A percentile compares a stretch with the other conserved stretches of the same genome.
Evolutionary conservation across 2,888 invertebrate genomes (phyloP).

Genomic region (Agrochola macilenta): DNA sequence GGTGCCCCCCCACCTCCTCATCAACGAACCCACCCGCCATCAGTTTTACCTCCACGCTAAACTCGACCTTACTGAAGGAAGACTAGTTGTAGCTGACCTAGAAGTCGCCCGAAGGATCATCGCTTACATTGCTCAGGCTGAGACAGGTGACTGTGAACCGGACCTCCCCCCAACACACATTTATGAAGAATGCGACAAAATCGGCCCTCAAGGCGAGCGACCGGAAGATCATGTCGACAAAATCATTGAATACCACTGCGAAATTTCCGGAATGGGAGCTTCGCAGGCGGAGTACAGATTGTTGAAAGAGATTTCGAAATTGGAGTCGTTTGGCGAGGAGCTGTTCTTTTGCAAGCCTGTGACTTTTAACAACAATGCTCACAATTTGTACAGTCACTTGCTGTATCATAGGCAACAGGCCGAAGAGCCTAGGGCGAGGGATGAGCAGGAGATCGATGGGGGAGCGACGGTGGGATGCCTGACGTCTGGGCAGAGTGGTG

Average conservation of each 20-base stretch:
- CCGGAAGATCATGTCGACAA: slow-evolving; percentile 92
- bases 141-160: slow-evolving; percentile 93
- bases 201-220: slow-evolving; percentile 91
- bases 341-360: slow-evolving; percentile 94
- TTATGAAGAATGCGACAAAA: slow-evolving; percentile 92
- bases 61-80: slow-evolving; percentile 93
- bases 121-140: slow-evolving; percentile 94
- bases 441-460: slow-evolving; percentile 86
- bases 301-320: slow-evolving; percentile 94
- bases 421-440: slow-evolving; percentile 87
- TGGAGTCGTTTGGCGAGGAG: slow-evolving; percentile 96
- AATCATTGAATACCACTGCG: slow-evolving; percentile 92
- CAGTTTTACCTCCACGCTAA: slow-evolving; percentile 96
- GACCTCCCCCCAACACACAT: slow-evolving; percentile 91
- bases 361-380: slow-evolving; percentile 91
- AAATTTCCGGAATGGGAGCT: slow-evolving; percentile 92
- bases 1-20: slow-evolving; percentile 96
- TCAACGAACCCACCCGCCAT: slow-evolving; percentile 96
- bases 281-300: slow-evolving; percentile 96
- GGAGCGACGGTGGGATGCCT: slow-evolving; percentile 87
- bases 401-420: slow-evolving; percentile 91
- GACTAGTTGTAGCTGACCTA: slow-evolving; percentile 93
- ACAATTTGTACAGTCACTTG: slow-evolving; percentile 94
- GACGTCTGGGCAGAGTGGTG: slow-evolving; percentile 83
- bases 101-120: slow-evolving; percentile 93